Conservation (phyloP, 1,140 invertebrate species). For the Drosophila eugracilis region DNA sequence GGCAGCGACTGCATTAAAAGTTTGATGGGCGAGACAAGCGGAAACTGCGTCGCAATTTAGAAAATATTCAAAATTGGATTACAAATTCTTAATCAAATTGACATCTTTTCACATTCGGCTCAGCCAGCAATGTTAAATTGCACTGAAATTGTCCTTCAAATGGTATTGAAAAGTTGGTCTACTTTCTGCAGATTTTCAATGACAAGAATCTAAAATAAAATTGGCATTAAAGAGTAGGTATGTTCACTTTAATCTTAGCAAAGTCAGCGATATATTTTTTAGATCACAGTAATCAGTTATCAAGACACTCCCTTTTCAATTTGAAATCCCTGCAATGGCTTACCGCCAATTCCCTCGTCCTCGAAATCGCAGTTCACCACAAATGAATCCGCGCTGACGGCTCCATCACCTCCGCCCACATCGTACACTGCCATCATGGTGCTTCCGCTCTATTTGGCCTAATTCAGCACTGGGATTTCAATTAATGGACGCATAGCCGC, state of each 20-base stretch:
- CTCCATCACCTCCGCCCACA: constrained; percentile 4
- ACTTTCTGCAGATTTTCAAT: constrained; percentile 14
- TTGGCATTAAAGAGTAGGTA: background rate
- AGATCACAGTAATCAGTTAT: too few species aligned
- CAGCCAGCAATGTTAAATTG: background rate
- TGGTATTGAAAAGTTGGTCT: constrained; percentile 29
- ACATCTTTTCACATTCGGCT: constrained; percentile 7
- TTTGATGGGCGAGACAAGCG: constrained; percentile 12
- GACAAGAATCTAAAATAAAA: constrained; percentile 8
- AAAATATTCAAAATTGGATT: constrained; percentile 5
- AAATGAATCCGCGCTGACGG: constrained; percentile 20
- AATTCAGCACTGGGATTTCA: constrained; percentile 41
- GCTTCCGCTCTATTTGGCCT: constrained; percentile 60
- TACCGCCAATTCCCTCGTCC: constrained; percentile 74
- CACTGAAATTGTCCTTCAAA: constrained; percentile 20
- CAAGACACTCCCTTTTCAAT: background rate
- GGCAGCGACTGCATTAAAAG: constrained; percentile 20
- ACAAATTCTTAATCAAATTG: constrained; percentile 12
- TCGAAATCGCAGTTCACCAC: constrained; percentile 45
- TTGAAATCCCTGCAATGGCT: constrained; percentile 27
- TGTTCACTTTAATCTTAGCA: background rate
- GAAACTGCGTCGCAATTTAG: constrained; percentile 42
- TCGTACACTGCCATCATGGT: constrained; percentile 38
- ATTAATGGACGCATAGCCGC: constrained; percentile 33
- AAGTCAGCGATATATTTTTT: background rate